phyloP scores from a whole-genome alignment of 2,113 vertebrate species.

The Cinclus cinclus region DNA sequence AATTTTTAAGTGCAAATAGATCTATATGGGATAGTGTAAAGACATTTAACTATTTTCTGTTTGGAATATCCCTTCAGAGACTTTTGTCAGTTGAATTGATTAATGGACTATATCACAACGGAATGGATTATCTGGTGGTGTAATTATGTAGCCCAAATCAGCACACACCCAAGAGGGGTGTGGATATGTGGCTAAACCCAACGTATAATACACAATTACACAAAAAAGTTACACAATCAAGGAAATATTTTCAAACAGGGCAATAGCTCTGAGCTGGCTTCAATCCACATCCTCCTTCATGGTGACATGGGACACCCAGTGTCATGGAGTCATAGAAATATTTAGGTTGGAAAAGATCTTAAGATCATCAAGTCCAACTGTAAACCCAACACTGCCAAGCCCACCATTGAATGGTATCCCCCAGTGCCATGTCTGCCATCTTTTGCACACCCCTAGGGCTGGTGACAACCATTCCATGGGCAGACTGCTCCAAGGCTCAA shows the following conservation, averaged over 20 bases:
- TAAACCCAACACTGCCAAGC: neutral
- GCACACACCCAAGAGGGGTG: neutral
- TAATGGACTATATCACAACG: neutral
- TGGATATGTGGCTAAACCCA: neutral
- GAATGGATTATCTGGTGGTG: neutral
- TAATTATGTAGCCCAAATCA: neutral
- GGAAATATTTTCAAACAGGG: neutral
- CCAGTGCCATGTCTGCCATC: rapidly evolving
- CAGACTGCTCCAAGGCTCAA: neutral
- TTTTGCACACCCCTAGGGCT: rapidly evolving
- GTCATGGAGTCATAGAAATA: neutral
- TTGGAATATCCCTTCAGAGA: neutral
- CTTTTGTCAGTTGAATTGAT: neutral
- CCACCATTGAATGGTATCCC: rapidly evolving
- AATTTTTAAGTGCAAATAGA: neutral
- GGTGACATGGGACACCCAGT: neutral
- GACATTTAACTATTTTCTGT: neutral
- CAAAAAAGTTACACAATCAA: neutral
- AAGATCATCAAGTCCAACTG: rapidly evolving
- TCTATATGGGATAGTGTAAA: neutral
- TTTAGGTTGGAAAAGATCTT: neutral
- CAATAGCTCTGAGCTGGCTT: neutral
- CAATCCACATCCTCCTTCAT: neutral
- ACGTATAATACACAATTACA: neutral
- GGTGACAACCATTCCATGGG: neutral